Evolutionary conservation across 2,888 invertebrate species (phyloP).

Genomic region (Meandrusa payeni): DNA sequence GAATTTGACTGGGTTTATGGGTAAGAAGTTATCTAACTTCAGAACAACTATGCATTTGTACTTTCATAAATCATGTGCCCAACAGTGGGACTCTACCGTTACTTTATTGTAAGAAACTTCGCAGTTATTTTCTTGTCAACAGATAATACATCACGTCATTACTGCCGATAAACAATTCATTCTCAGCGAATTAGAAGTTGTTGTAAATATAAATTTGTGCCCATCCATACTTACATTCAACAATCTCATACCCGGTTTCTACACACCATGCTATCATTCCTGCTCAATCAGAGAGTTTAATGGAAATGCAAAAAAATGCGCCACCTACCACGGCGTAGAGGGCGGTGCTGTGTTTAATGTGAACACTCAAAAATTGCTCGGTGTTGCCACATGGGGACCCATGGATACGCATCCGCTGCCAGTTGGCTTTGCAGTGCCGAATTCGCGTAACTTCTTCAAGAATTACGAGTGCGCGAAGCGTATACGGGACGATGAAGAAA

Average conservation of each 20-base stretch:
- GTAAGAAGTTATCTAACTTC: no score
- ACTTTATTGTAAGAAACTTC: no score
- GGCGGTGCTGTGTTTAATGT: conserved; percentile 48
- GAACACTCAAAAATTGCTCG: conserved; percentile 39
- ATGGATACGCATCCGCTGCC: conserved; percentile 38
- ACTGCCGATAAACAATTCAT: conserved; percentile 28
- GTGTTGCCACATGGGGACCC: conserved; percentile 56
- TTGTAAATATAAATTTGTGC: conserved; percentile 43
- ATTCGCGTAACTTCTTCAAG: conserved; percentile 45
- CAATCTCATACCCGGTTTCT: conserved; percentile 32
- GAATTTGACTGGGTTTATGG: no score
- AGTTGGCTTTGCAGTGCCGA: conserved; percentile 53
- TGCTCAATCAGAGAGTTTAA: conserved; percentile 38
- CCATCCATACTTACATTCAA: conserved; percentile 35
- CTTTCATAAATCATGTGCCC: no score
- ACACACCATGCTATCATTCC: conserved; percentile 55
- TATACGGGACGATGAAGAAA: conserved; percentile 36
- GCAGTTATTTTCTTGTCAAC: neutral
- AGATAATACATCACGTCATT: conserved; percentile 22
- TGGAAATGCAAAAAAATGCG: conserved; percentile 30
- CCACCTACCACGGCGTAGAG: conserved; percentile 46
- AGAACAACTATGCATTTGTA: no score
- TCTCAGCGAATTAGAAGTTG: conserved; percentile 42
- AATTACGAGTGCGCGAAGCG: conserved; percentile 48
- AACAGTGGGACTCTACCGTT: no score